phyloP scores from a whole-genome alignment of 2,888 invertebrate species.

The Brenthis hecate region DNA sequence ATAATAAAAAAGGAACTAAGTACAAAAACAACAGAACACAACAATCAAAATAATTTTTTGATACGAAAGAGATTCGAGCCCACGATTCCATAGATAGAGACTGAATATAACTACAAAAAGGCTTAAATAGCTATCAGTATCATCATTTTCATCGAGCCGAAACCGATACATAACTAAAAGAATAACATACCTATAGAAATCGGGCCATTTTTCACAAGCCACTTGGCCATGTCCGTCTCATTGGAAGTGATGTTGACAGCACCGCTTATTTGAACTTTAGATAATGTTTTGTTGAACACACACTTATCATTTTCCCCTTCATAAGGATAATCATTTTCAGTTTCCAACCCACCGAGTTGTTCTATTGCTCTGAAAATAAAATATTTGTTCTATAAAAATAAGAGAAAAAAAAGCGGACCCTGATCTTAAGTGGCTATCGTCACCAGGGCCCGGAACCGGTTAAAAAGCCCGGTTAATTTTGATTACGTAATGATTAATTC shows the following conservation, averaged over 20 bases:
- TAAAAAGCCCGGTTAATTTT: no score
- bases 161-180: background rate
- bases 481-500: no score
- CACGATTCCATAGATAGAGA: no score
- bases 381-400: background rate
- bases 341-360: conserved; percentile 93
- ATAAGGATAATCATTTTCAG: conserved; percentile 96
- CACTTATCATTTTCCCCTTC: conserved; percentile 91
- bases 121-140: no score
- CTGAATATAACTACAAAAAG: no score
- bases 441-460: no score
- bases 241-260: conserved; percentile 93
- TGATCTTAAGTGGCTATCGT: no score
- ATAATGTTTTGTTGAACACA: conserved; percentile 84
- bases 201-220: conserved; percentile 94
- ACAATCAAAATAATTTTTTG: background rate
- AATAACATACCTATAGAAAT: conserved; percentile 90
- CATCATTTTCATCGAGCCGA: no score
- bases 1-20: background rate
- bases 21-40: background rate
- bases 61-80: no score
- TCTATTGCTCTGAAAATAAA: conserved; percentile 87
- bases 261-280: conserved; percentile 86
- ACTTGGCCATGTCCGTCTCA: conserved; percentile 95
- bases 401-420: no score